Conservation (phyloP, 2,797 vertebrate species). For the Clarias fuscus region DNA sequence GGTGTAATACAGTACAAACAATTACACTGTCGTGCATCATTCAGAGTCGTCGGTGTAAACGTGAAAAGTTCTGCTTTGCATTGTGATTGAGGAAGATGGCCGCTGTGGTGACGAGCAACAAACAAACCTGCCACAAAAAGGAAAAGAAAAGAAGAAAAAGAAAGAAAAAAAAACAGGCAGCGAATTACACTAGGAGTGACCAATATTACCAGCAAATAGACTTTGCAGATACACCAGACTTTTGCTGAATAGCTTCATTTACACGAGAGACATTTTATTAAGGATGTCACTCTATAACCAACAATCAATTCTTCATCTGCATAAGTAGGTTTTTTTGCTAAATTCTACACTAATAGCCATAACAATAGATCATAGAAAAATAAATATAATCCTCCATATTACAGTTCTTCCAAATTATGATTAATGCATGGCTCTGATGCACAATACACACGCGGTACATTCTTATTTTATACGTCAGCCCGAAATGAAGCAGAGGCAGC, state of each 20-base stretch:
- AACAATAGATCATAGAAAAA: slow-evolving; percentile 49
- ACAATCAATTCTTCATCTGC: not conserved
- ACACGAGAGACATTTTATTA: not conserved
- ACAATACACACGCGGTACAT: not conserved
- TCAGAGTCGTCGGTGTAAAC: slow-evolving; percentile 41
- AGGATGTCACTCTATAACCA: not conserved
- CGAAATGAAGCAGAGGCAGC: not conserved
- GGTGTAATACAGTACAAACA: slow-evolving; percentile 32
- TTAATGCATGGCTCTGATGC: not conserved
- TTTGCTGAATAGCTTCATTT: not conserved
- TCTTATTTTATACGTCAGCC: not conserved
- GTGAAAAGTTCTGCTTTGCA: not conserved
- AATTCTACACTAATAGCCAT: slow-evolving; percentile 19
- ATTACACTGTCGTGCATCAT: slow-evolving; percentile 37
- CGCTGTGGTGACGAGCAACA: not conserved
- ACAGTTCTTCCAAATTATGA: slow-evolving; percentile 12
- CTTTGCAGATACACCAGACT: too few species aligned
- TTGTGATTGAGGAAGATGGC: slow-evolving; percentile 10
- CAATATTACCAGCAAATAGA: not conserved
- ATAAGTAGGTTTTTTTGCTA: not conserved
- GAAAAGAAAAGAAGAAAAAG: not conserved
- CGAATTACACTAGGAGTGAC: slow-evolving; percentile 30
- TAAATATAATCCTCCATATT: slow-evolving; percentile 36
- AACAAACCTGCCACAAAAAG: not conserved
- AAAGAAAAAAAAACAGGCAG: not conserved